Evolutionary conservation across 2,888 invertebrate genomes (phyloP), one percentile per base, ranked within the genome.

Genomic region (Brassicogethes aeneus): DNA sequence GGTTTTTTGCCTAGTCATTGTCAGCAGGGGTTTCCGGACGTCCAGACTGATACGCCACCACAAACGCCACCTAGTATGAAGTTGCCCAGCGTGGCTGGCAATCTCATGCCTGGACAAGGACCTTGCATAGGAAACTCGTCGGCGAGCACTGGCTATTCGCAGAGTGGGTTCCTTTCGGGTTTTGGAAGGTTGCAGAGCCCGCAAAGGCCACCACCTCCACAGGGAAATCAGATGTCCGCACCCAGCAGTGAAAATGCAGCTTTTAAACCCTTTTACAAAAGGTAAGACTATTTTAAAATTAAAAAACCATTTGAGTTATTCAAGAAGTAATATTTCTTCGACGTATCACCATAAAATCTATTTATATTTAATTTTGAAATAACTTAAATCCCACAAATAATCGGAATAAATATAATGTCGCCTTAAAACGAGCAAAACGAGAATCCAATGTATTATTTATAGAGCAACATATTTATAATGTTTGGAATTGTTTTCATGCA

Each of bases 1-100:
- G 79, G 83, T 53, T 82, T 81, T 66, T 74, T 81, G 50, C 78
- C 74, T 55, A 75, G 73, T 33, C 76, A 77, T 55, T 78, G 78
- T 53, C 47, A 65, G 48, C 80, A 84, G 70, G 82, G 86, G 64
- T 88, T 89, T 75, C 85, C 88, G 64, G 85, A 89, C 70, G 82
- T 89, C 69, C 82, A 85, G 63, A 79, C 86, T 56, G 92, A 92
- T 71, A 92, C 92, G 49, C 92, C 91, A 55, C 91, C 91, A 23
- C 91, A 92, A 71, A 93, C 92, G 52, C 92, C 92, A 52, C 92
- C 92, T 65, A 91, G 86, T 73, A 87, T 91, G 87, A 91, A 91
- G 70, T 77, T 89, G 62, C 84, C 86, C 61, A 85, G 82, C 68
- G 83, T 82, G 55, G 79, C 81, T 65, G 80, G 80, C 69, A 82